Conservation (phyloP, 2,113 vertebrate species). For the Eidolon helvum region DNA sequence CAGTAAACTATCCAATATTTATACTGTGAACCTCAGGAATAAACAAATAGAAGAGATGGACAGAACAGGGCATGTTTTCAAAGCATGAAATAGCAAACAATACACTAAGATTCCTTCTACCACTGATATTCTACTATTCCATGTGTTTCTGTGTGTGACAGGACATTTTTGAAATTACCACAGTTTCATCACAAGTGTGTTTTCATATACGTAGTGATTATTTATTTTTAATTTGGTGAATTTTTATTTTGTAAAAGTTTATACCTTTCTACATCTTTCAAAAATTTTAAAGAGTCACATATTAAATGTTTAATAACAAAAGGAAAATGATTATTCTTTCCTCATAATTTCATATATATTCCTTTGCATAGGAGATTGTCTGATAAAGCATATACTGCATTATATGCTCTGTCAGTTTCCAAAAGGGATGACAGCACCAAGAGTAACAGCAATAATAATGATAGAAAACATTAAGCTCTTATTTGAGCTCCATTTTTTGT, state of each 20-base stretch:
- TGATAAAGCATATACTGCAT: not conserved
- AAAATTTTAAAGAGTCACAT: not conserved
- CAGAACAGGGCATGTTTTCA: not conserved
- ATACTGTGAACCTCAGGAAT: not conserved
- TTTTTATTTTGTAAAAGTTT: not conserved
- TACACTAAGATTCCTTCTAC: not conserved
- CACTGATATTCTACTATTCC: not conserved
- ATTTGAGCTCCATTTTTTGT: not conserved
- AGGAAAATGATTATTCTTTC: not conserved
- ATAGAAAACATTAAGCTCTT: not conserved
- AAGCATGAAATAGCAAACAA: not conserved
- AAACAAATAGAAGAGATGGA: not conserved
- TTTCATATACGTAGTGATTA: not conserved
- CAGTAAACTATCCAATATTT: not conserved
- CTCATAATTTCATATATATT: not conserved
- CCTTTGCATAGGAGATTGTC: not conserved
- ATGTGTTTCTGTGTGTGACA: not conserved
- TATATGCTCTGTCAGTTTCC: not conserved
- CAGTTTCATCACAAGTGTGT: not conserved
- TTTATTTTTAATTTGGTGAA: not conserved
- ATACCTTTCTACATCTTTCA: not conserved
- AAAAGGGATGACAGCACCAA: not conserved
- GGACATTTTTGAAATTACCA: not conserved
- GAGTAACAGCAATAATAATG: not conserved
- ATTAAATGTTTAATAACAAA: not conserved